Evolutionary conservation across 2,113 vertebrate genomes (phyloP).

Genomic region (Ovis canadensis): DNA sequence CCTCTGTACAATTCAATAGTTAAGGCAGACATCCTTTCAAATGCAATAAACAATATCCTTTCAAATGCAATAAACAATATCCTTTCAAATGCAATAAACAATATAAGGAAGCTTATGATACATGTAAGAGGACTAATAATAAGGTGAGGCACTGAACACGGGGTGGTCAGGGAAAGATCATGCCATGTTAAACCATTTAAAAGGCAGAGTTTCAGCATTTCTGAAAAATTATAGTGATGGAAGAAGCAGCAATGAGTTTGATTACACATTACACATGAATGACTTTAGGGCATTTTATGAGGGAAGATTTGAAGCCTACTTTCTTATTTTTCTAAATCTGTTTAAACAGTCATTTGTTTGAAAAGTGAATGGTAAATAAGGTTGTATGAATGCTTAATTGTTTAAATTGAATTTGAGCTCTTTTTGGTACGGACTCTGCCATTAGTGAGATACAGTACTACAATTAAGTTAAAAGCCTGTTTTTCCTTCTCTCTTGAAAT

Average conservation of each 20-base stretch:
- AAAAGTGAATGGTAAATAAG: neutral
- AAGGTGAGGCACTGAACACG: neutral
- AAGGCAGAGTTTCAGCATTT: neutral
- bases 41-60: neutral
- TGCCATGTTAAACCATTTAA: neutral
- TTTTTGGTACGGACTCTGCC: neutral
- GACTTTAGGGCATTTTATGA: neutral
- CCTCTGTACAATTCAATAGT: neutral
- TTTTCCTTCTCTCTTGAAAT: conserved; percentile 7
- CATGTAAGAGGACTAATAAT: neutral
- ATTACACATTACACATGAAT: neutral
- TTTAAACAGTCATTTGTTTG: neutral
- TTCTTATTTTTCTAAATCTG: neutral
- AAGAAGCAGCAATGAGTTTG: neutral
- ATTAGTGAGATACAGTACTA: neutral
- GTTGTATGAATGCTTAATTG: neutral
- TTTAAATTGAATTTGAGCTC: neutral
- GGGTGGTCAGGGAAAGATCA: neutral
- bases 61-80: neutral
- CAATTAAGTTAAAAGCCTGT: neutral
- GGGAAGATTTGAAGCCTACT: neutral
- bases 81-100: neutral
- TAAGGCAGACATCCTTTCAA: neutral
- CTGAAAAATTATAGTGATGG: neutral
- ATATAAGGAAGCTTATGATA: neutral